Evolutionary conservation across 1,140 invertebrate species (phyloP).

Genomic region (Micrasema minimum): DNA sequence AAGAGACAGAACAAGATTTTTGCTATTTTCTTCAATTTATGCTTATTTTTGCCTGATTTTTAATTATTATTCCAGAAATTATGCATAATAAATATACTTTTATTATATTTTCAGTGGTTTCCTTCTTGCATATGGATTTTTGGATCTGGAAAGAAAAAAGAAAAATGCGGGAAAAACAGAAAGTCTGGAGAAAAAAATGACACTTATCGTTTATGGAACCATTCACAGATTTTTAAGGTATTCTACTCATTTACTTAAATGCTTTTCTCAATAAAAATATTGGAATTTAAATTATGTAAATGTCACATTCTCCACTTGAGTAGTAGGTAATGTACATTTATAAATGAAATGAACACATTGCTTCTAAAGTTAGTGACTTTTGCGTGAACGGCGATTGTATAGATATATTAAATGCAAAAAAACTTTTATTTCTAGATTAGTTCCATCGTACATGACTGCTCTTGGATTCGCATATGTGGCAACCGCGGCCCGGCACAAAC

Average conservation of each 20-base stretch:
- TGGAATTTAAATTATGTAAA: not conserved
- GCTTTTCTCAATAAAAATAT: not conserved
- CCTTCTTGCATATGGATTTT: constrained; percentile 22
- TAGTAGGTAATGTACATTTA: not conserved
- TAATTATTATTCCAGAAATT: too few relatives aligned
- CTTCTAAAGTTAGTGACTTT: too few relatives aligned
- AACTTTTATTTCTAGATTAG: constrained; percentile 66
- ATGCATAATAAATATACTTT: too few relatives aligned
- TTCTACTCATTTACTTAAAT: not conserved
- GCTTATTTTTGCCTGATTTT: too few relatives aligned
- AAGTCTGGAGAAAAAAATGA: constrained; percentile 5
- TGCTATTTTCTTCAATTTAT: too few relatives aligned
- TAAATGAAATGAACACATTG: too few relatives aligned
- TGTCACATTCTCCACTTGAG: not conserved
- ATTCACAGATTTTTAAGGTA: constrained; percentile 29
- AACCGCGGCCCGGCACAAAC: constrained; percentile 62
- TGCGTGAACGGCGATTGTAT: too few relatives aligned
- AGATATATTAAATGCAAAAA: too few relatives aligned
- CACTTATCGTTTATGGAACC: not conserved
- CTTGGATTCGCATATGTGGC: constrained; percentile 67
- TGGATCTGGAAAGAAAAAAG: constrained; percentile 9
- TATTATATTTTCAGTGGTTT: constrained; percentile 38
- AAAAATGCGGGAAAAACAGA: constrained; percentile 1
- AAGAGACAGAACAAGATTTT: too few relatives aligned
- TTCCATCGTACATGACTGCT: constrained; percentile 67